Conservation (phyloP, 2,888 invertebrate species). For the Tachina lurida region DNA sequence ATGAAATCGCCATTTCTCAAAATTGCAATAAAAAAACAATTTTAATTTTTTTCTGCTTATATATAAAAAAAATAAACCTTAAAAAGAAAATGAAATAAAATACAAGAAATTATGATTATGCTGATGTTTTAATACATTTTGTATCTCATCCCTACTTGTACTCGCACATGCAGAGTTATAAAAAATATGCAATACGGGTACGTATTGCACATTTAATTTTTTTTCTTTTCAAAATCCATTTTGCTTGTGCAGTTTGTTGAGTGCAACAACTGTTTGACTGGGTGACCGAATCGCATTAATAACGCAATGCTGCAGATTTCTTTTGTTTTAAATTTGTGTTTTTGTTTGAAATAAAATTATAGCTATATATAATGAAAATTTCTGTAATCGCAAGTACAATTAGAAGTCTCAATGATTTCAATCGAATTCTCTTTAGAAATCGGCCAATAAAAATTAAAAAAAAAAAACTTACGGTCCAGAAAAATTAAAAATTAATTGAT, state of each 20-base stretch:
- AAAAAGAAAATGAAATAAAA: conserved; percentile 77
- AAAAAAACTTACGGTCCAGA: too few species aligned
- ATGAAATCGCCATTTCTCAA: conserved; percentile 69
- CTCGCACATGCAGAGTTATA: neutral
- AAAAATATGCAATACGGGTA: neutral
- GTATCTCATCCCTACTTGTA: neutral
- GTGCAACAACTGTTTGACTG: conserved; percentile 8
- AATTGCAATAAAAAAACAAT: conserved; percentile 50
- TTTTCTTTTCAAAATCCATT: conserved; percentile 21
- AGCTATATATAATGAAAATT: too few species aligned
- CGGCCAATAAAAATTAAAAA: too few species aligned
- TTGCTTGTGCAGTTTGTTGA: conserved; percentile 21
- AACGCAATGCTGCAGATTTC: conserved; percentile 36
- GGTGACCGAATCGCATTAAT: conserved; percentile 29
- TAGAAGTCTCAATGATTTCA: too few species aligned
- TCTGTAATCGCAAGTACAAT: too few species aligned
- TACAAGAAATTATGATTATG: conserved; percentile 80
- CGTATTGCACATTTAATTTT: neutral
- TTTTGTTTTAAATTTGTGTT: conserved; percentile 4
- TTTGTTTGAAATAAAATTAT: too few species aligned
- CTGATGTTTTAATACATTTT: conserved; percentile 72
- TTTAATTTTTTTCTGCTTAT: conserved; percentile 46
- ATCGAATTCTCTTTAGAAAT: too few species aligned
- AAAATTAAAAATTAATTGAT: too few species aligned
- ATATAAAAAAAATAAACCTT: conserved; percentile 22